phyloP scores from a whole-genome alignment of 2,797 vertebrate genomes.

The Dipus sagitta region DNA sequence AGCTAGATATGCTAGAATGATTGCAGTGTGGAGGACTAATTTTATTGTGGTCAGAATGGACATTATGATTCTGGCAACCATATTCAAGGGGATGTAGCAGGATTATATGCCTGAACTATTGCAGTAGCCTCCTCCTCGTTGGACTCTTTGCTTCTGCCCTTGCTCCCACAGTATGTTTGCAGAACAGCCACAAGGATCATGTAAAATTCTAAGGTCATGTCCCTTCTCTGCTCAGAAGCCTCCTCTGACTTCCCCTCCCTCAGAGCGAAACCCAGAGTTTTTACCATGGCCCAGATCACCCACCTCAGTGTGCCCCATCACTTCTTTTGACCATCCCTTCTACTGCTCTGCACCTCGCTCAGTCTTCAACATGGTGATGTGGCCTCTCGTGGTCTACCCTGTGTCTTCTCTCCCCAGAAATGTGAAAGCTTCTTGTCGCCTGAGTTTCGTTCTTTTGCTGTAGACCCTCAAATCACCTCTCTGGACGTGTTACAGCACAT shows the following conservation, averaged over 20 bases:
- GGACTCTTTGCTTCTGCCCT: background rate
- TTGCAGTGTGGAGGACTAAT: background rate
- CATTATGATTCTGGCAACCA: constrained; percentile 26
- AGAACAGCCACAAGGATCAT: constrained; percentile 44
- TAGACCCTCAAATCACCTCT: constrained; percentile 97
- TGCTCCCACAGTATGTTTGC: background rate
- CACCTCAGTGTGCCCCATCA: background rate
- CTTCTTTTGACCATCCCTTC: constrained; percentile 13
- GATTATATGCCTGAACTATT: background rate
- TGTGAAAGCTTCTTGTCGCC: constrained; percentile 92
- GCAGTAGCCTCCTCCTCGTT: constrained; percentile 35
- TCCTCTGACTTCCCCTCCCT: background rate
- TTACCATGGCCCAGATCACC: background rate
- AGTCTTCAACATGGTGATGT: background rate
- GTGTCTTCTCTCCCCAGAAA: constrained; percentile 89
- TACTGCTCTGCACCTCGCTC: background rate
- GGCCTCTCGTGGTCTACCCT: background rate
- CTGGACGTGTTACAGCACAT: constrained; percentile 97
- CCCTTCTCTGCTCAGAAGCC: constrained; percentile 31
- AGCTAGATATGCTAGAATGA: constrained; percentile 19
- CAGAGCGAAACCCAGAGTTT: constrained; percentile 34
- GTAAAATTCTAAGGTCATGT: constrained; percentile 51
- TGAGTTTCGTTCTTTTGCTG: constrained; percentile 95
- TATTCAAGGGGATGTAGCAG: background rate
- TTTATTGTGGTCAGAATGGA: constrained; percentile 19